Percentiles rank a stretch among this genome's conserved stretches.
Conservation (phyloP, 1,140 invertebrate genomes). For the Aphidius ervi region DNA sequence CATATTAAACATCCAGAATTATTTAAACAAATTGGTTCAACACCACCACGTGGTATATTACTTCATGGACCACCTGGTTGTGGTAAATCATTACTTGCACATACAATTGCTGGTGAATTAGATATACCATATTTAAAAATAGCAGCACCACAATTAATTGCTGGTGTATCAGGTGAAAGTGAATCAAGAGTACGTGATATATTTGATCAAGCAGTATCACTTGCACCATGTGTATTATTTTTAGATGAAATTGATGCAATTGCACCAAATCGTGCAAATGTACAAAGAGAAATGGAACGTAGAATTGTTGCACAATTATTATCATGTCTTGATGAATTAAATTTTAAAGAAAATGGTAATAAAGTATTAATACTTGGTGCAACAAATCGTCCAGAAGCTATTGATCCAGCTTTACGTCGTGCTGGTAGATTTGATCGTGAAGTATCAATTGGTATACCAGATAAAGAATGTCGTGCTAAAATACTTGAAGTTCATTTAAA, state of each 20-base stretch:
- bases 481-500: slow-evolving; percentile 71
- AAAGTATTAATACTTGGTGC: slow-evolving; percentile 88
- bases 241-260: slow-evolving; percentile 93
- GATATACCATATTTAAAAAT: slow-evolving; percentile 78
- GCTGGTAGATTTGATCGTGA: slow-evolving; percentile 92
- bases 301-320: slow-evolving; percentile 91
- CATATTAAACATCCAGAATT: slow-evolving; percentile 83
- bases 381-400: slow-evolving; percentile 87
- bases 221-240: slow-evolving; percentile 83
- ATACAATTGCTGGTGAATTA: slow-evolving; percentile 85
- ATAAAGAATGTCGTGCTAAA: slow-evolving; percentile 70
- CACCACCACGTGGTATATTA: slow-evolving; percentile 78
- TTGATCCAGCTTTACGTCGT: slow-evolving; percentile 89
- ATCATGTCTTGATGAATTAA: slow-evolving; percentile 77
- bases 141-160: slow-evolving; percentile 85
- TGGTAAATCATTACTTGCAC: slow-evolving; percentile 86
- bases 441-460: slow-evolving; percentile 89
- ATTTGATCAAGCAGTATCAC: slow-evolving; percentile 76
- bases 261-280: slow-evolving; percentile 78
- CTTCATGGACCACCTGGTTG: slow-evolving; percentile 90
- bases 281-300: slow-evolving; percentile 91
- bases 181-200: slow-evolving; percentile 88
- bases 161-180: slow-evolving; percentile 93
- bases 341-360: slow-evolving; percentile 58
- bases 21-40: slow-evolving; percentile 73